phyloP scores from a whole-genome alignment of 2,888 invertebrate genomes.

The Metacarcinus magister region DNA sequence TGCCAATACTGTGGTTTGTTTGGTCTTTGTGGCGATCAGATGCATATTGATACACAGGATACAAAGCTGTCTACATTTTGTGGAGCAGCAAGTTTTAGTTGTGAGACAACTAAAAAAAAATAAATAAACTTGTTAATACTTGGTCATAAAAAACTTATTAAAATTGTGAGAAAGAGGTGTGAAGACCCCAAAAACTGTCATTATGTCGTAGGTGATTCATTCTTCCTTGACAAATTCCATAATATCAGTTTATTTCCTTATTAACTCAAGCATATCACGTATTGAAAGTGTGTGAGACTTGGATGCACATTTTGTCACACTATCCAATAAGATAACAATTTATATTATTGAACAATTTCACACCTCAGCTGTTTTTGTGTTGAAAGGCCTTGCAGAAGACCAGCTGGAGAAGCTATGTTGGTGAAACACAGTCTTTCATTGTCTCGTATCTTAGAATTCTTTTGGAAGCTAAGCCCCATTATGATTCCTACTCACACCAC shows the following conservation, averaged over 20 bases:
- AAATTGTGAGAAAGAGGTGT: not conserved
- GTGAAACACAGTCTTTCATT: conserved; percentile 35
- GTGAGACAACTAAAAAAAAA: not conserved
- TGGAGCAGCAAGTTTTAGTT: not conserved
- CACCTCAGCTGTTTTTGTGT: not conserved
- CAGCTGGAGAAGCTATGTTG: conserved; percentile 29
- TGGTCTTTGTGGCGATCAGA: not conserved
- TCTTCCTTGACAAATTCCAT: not conserved
- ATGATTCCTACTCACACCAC: not conserved
- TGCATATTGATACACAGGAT: not conserved
- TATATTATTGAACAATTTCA: not conserved
- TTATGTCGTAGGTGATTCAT: not conserved
- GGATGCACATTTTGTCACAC: conserved; percentile 31
- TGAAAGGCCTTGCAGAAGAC: not conserved
- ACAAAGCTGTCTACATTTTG: not conserved
- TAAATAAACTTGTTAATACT: not conserved
- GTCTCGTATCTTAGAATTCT: not conserved
- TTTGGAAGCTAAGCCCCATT: not conserved
- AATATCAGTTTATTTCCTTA: not conserved
- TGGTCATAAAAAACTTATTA: not conserved
- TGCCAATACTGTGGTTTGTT: not conserved
- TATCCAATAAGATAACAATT: conserved; percentile 14
- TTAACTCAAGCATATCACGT: not conserved
- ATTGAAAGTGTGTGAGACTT: conserved; percentile 27
- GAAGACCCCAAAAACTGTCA: not conserved